A percentile compares a stretch with the other conserved stretches of the same genome.
Evolutionary conservation across 2,888 invertebrate genomes (phyloP).

Genomic region (Micropterix aruncella): DNA sequence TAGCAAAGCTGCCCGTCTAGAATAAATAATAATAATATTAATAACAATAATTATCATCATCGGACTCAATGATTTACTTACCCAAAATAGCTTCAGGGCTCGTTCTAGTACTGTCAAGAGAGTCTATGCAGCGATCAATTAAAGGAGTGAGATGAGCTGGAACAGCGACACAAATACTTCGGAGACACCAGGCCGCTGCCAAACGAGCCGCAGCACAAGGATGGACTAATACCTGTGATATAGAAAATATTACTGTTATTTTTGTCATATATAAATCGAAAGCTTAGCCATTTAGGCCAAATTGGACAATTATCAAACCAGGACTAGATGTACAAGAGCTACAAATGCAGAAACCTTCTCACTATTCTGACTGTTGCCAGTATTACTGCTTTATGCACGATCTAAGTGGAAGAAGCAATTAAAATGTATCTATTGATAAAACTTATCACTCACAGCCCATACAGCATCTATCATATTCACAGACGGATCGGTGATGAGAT

Average conservation of each 20-base stretch:
- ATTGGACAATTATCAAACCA: no score
- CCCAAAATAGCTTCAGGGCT: constrained; percentile 77
- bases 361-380: no score
- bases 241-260: no score
- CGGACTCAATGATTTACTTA: constrained; percentile 11
- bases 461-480: constrained; percentile 51
- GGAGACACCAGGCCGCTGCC: constrained; percentile 89
- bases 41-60: not conserved
- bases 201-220: constrained; percentile 88
- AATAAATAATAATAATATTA: no score
- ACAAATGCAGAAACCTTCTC: no score
- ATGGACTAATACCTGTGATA: constrained; percentile 80
- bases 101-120: constrained; percentile 78
- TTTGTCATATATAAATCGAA: no score
- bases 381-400: no score
- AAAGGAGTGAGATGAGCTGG: constrained; percentile 91
- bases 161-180: constrained; percentile 84
- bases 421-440: no score
- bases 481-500: constrained; percentile 78
- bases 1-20: no score
- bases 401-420: no score
- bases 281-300: no score
- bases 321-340: no score
- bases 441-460: constrained; percentile 30
- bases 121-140: constrained; percentile 78